These are phyloP conservation scores for Porites lutea DNA, from an alignment of 64 coral and sea anemone genomes.

Conservation along the genomic window DNA sequence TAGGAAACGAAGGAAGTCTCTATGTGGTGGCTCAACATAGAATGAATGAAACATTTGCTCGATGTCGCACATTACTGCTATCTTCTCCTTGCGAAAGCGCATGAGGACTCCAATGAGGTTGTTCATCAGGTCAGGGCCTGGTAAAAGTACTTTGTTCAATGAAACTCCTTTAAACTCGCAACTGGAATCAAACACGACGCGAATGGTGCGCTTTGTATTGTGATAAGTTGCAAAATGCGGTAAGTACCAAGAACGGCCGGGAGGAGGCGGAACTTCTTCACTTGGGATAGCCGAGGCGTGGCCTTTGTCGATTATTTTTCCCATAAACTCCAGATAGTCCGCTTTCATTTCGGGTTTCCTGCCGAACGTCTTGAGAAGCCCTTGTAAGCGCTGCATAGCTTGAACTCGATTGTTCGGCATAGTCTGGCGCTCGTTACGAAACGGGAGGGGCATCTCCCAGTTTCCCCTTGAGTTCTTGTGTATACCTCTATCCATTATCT, in stretches of 20 bases:
- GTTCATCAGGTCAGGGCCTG: slow-evolving; percentile 23
- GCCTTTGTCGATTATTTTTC: slow-evolving; percentile 36
- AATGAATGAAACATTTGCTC: slow-evolving; percentile 51
- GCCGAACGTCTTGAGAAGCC: slow-evolving; percentile 22
- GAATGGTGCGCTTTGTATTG: slow-evolving; percentile 52
- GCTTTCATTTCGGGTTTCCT: slow-evolving; percentile 49
- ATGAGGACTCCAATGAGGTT: slow-evolving; percentile 20
- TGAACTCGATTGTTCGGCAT: slow-evolving; percentile 66
- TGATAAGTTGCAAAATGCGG: slow-evolving; percentile 33
- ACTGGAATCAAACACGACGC: slow-evolving; percentile 46
- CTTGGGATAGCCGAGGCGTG: slow-evolving; percentile 31
- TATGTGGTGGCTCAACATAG: background rate
- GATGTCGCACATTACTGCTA: background rate
- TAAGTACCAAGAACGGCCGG: slow-evolving; percentile 41
- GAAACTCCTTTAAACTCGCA: slow-evolving; percentile 22
- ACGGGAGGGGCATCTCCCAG: slow-evolving; percentile 67
- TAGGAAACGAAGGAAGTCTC: slow-evolving; percentile 30
- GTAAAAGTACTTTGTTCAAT: background rate
- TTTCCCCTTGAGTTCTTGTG: slow-evolving; percentile 42
- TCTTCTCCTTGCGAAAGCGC: slow-evolving; percentile 3
- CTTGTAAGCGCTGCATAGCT: slow-evolving; percentile 23
- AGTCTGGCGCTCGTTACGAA: background rate
- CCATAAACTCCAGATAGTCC: slow-evolving; percentile 65
- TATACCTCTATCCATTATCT: slow-evolving; percentile 39
- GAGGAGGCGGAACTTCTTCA: background rate